Conservation (phyloP, 2,888 invertebrate genomes). For the Philhelius pedissequus region DNA sequence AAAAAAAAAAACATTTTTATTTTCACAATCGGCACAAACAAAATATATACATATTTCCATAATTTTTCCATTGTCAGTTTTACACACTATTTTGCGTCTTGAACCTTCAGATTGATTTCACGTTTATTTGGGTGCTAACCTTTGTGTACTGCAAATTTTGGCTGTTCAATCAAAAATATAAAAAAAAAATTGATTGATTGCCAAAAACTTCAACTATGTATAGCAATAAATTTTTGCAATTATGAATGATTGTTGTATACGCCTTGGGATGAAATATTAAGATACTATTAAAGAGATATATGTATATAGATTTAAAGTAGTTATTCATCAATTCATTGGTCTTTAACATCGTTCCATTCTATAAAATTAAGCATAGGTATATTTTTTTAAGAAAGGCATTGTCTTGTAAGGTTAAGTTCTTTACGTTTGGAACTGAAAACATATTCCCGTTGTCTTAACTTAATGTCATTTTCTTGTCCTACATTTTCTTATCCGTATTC, state of each 20-base stretch:
- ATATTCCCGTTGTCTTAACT: neutral
- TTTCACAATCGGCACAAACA: neutral
- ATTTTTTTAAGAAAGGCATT: neutral
- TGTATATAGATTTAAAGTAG: neutral
- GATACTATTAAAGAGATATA: neutral
- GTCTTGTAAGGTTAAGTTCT: neutral
- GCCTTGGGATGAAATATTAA: neutral
- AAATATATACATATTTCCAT: constrained; percentile 1
- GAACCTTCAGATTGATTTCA: constrained; percentile 16
- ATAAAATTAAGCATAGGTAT: too few species aligned
- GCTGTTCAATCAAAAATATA: constrained; percentile 4
- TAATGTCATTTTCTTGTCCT: neutral
- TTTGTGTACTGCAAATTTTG: neutral
- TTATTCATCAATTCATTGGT: neutral
- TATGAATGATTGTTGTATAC: neutral
- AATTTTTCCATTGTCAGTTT: constrained; percentile 21
- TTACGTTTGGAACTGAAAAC: neutral
- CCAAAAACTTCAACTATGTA: neutral
- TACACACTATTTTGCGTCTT: neutral
- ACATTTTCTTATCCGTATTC: neutral
- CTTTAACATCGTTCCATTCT: neutral
- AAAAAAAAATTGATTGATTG: constrained; percentile 8
- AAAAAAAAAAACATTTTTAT: neutral
- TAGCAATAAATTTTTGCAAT: constrained; percentile 12
- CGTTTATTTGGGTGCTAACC: constrained; percentile 1